phyloP scores from a whole-genome alignment of 2,888 invertebrate genomes.

The Steinernema scapterisci region DNA sequence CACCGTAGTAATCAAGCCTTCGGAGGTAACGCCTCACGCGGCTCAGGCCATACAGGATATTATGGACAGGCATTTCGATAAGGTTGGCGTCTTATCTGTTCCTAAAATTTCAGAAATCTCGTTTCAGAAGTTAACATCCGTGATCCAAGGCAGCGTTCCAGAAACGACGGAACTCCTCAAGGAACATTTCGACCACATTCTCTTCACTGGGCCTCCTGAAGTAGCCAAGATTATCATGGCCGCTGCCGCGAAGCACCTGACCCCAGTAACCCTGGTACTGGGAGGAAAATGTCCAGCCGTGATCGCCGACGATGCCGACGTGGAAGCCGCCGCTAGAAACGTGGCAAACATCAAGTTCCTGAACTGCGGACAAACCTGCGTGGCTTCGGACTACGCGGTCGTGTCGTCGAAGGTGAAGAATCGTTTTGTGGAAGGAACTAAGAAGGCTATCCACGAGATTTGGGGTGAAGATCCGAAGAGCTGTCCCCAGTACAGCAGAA shows the following conservation, averaged over 20 bases:
- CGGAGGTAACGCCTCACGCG: constrained; percentile 54
- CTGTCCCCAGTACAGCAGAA: constrained; percentile 83
- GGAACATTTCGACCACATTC: constrained; percentile 90
- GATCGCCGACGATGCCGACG: constrained; percentile 80
- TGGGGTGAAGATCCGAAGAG: constrained; percentile 79
- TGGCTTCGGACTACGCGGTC: constrained; percentile 64
- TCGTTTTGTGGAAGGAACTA: constrained; percentile 46
- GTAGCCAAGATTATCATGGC: constrained; percentile 87
- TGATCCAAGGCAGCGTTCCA: constrained; percentile 80
- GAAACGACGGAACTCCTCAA: constrained; percentile 85
- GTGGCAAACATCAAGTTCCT: constrained; percentile 92
- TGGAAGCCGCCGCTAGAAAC: constrained; percentile 79
- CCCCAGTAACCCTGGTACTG: constrained; percentile 88
- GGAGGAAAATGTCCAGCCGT: constrained; percentile 82
- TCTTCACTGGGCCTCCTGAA: constrained; percentile 81
- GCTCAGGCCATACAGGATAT: constrained; percentile 49
- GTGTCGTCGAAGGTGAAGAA: constrained; percentile 43
- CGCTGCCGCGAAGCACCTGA: constrained; percentile 85
- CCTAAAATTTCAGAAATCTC: neutral
- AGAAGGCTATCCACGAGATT: constrained; percentile 72
- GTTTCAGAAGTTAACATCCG: constrained; percentile 70
- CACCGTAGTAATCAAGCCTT: constrained; percentile 55
- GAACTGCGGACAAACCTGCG: constrained; percentile 72
- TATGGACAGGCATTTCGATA: constrained; percentile 52
- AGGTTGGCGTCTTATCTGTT: constrained; percentile 33